Evolutionary conservation across 2,888 invertebrate genomes (phyloP), one percentile per base, ranked within the genome.

Genomic region (Leptopilina syphax): DNA sequence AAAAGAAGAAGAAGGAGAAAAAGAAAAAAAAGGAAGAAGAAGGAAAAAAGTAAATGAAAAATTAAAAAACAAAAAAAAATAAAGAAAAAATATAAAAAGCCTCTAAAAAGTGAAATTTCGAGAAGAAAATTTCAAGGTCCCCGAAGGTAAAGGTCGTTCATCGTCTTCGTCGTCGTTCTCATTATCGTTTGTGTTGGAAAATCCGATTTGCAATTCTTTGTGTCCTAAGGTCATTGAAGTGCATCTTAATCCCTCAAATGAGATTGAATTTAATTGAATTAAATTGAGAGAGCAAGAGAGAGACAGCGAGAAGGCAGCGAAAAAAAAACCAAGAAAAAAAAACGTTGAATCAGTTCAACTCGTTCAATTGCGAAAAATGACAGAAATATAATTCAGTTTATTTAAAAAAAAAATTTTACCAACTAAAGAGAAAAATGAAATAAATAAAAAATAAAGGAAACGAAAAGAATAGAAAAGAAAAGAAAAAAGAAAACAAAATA

Each of bases 241-340:
- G 84, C 83, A 88, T 88, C 87, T 85, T 86, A 86, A 88, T 86
- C 85, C 83, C 80, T 68, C 85, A 90, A 84, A 89, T 87, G 85
- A 86, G 89, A 90, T 89, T 87, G 85, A 34, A 79, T 77, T 85
- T 89, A 90, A 90, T 89, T 84, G 80, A 85, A 84, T 90, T 90
- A 88, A 67, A 50, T 65, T 24, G 63, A 63, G n/a, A 9, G 24
- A 63, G 24, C 44, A 24, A 65, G 34, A 73, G 34, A 73, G 79
- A 60, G 9, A 47, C 47, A 1, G 44, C 73, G 73, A 63, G 79
- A 70, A 57, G 78, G 76, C 79, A 81, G 79, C 65, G 44, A 79
- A 80, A 65, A 50, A 34, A 76, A 54, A 76, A 68, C 68, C 63
- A 65, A 68, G 63, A 27, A 78, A 50, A 77, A 18, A 47, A 60